These are phyloP conservation scores for Gavialis gangeticus DNA, from an alignment of 2,113 vertebrate species.

Conservation along the genomic window DNA sequence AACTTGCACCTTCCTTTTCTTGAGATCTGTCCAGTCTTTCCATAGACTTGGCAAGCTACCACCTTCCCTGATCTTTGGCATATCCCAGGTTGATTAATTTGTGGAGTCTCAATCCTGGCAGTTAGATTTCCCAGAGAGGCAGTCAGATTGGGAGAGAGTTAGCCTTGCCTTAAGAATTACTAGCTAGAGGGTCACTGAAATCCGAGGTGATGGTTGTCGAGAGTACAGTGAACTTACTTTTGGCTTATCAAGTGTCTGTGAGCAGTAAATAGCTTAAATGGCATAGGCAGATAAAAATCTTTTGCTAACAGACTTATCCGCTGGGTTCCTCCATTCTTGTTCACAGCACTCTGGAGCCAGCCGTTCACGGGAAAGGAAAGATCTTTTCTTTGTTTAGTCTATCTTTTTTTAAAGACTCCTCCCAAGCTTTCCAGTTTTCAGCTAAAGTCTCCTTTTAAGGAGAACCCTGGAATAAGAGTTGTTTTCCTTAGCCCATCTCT, in stretches of 20 bases:
- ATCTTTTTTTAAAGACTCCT: not conserved
- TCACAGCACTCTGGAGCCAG: not conserved
- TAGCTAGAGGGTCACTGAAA: fast-evolving
- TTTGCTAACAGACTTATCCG: not conserved
- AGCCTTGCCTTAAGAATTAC: not conserved
- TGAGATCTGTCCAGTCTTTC: not conserved
- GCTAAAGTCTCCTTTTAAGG: not conserved
- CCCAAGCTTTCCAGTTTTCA: not conserved
- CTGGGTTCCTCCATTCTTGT: fast-evolving
- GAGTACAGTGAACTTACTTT: not conserved
- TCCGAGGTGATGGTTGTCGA: fast-evolving
- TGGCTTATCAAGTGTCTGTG: not conserved
- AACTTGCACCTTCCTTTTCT: not conserved
- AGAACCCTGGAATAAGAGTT: not conserved
- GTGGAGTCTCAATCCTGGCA: not conserved
- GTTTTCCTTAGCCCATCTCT: not conserved
- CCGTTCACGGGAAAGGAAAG: not conserved
- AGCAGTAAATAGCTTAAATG: fast-evolving
- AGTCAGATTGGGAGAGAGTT: fast-evolving
- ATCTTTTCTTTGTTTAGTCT: fast-evolving
- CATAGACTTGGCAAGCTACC: not conserved
- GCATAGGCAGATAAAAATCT: not conserved
- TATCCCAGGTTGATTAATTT: fast-evolving
- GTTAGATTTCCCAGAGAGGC: fast-evolving
- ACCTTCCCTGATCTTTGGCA: fast-evolving